These are phyloP conservation scores for Mus spretus DNA, from an alignment of 2,797 vertebrate genomes.

Conservation along the genomic window DNA sequence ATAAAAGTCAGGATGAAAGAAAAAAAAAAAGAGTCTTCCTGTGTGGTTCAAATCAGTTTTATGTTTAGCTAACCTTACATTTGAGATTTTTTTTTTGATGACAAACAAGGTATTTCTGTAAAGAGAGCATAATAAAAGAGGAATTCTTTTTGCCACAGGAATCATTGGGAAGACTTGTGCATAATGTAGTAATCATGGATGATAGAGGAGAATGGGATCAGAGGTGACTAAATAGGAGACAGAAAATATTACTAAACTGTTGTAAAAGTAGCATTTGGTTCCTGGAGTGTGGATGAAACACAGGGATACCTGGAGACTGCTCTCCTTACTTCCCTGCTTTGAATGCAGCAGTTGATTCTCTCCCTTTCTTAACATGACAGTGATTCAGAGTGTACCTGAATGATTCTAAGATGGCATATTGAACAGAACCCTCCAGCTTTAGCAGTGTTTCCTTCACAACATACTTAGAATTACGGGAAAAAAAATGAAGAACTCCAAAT, in stretches of 20 bases:
- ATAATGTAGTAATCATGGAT: neutral
- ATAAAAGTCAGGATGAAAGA: constrained; percentile 28
- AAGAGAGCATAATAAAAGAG: neutral
- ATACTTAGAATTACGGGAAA: neutral
- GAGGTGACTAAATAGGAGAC: neutral
- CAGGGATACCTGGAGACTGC: too few species aligned
- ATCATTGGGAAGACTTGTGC: neutral
- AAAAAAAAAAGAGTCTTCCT: neutral
- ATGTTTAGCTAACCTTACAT: neutral
- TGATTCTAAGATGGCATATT: neutral
- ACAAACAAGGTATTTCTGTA: constrained; percentile 6
- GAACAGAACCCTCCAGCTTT: neutral
- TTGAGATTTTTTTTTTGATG: neutral
- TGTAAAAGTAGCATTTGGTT: neutral
- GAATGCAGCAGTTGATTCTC: neutral
- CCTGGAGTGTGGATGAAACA: neutral
- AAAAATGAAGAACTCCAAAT: neutral
- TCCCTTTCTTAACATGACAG: neutral
- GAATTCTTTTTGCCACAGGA: neutral
- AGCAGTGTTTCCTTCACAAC: too few species aligned
- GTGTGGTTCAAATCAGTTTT: neutral
- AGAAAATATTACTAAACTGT: neutral
- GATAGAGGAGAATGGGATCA: neutral
- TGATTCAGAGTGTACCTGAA: neutral
- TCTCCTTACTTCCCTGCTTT: neutral